These are phyloP conservation scores for Odontamblyopus lacepedii DNA, from an alignment of 2,797 vertebrate species.

Conservation along the genomic window DNA sequence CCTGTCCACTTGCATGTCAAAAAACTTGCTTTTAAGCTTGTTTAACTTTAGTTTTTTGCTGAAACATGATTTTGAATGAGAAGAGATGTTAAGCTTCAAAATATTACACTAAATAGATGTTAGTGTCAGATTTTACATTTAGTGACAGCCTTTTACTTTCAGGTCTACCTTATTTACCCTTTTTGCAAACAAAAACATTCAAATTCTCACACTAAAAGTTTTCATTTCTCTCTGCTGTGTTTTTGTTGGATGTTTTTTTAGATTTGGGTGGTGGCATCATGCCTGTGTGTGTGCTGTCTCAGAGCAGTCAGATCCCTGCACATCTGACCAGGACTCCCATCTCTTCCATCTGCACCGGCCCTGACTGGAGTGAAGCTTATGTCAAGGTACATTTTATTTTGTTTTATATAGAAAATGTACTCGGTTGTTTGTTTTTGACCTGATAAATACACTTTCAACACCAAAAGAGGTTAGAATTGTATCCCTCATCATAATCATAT, in stretches of 20 bases:
- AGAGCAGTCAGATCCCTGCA: constrained; percentile 36
- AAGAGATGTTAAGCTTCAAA: background rate
- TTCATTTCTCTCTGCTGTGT: background rate
- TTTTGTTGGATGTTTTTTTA: background rate
- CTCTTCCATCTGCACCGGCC: constrained; percentile 33
- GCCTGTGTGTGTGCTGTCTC: constrained; percentile 51
- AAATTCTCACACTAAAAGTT: background rate
- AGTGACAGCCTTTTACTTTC: background rate
- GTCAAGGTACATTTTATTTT: constrained; percentile 51
- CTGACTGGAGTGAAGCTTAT: constrained; percentile 32
- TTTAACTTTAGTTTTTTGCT: background rate
- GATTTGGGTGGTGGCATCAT: constrained; percentile 35
- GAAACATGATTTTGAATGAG: background rate
- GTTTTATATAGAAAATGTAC: background rate
- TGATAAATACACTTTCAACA: background rate
- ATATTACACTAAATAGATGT: too few relatives aligned
- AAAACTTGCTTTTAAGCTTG: background rate
- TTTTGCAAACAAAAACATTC: background rate
- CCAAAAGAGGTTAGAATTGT: too few relatives aligned
- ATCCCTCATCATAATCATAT: too few relatives aligned
- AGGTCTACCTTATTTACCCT: background rate
- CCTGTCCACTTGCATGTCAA: background rate
- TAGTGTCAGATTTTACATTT: background rate
- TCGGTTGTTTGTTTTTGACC: background rate
- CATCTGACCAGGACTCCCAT: constrained; percentile 57